Percentiles rank a stretch among this genome's conserved stretches.
Evolutionary conservation across 2,888 invertebrate species (phyloP).

Genomic region (Eupithecia insigniata): DNA sequence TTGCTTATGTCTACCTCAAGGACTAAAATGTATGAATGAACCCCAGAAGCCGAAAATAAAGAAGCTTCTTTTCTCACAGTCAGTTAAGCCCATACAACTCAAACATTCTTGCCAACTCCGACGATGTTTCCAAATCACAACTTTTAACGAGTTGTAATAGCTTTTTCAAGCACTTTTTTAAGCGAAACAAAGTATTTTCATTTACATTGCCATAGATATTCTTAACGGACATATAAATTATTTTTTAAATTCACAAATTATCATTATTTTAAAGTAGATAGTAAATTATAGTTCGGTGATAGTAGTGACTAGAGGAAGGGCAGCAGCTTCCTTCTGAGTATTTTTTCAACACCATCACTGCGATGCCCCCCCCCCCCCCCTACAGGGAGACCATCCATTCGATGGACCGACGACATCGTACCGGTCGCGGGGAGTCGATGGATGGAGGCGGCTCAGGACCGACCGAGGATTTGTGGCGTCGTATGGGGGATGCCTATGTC

Average conservation of each 20-base stretch:
- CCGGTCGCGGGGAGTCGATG: too few species aligned
- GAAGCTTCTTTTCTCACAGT: constrained; percentile 10
- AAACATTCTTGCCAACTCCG: constrained; percentile 24
- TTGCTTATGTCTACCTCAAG: not conserved
- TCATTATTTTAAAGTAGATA: too few species aligned
- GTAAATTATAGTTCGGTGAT: too few species aligned
- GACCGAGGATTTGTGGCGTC: too few species aligned
- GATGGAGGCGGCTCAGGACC: too few species aligned
- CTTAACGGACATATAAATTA: not conserved
- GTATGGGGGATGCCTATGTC: too few species aligned
- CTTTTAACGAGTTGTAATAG: constrained; percentile 46
- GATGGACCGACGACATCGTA: too few species aligned
- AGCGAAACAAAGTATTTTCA: constrained; percentile 46
- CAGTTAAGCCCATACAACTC: constrained; percentile 19
- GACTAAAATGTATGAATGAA: not conserved
- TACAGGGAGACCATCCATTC: too few species aligned
- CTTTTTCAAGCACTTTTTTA: constrained; percentile 43
- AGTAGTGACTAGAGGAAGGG: too few species aligned
- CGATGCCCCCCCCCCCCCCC: too few species aligned
- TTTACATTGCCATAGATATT: constrained; percentile 42
- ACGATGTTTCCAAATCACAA: constrained; percentile 37
- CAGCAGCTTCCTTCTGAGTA: too few species aligned
- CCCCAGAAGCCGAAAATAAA: not conserved
- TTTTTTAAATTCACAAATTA: not conserved
- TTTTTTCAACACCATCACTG: too few species aligned